Evolutionary conservation across 2,888 invertebrate species (phyloP).

Genomic region (Scaptodrosophila latifasciaeformis): DNA sequence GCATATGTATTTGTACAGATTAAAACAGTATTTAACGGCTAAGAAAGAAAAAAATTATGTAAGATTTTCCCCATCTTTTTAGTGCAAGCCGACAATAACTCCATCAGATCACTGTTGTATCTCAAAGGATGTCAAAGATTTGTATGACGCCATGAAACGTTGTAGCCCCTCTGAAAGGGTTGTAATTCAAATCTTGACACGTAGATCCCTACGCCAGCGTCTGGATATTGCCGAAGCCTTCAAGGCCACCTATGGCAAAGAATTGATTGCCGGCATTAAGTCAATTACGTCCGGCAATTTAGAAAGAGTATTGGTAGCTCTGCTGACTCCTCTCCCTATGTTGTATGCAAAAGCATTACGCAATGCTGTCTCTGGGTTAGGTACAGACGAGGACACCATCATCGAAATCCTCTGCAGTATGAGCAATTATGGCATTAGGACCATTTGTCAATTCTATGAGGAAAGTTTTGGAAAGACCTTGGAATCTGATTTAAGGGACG

Average conservation of each 20-base stretch:
- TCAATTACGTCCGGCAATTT: slow-evolving; percentile 92
- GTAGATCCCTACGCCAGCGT: slow-evolving; percentile 92
- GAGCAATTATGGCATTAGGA: slow-evolving; percentile 91
- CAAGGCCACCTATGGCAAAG: slow-evolving; percentile 94
- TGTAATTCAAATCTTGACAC: slow-evolving; percentile 91
- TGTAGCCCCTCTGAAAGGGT: slow-evolving; percentile 94
- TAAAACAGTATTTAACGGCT: no score
- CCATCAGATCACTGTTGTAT: slow-evolving; percentile 91
- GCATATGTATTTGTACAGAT: no score
- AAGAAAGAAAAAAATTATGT: no score
- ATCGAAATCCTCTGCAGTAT: slow-evolving; percentile 94
- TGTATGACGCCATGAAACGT: slow-evolving; percentile 94
- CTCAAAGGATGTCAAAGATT: slow-evolving; percentile 86
- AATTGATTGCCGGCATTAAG: slow-evolving; percentile 88
- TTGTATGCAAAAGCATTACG: slow-evolving; percentile 93
- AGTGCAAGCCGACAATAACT: slow-evolving; percentile 92
- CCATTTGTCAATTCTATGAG: slow-evolving; percentile 89
- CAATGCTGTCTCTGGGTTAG: slow-evolving; percentile 89
- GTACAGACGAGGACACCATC: slow-evolving; percentile 93
- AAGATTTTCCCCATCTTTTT: no score
- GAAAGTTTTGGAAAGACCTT: slow-evolving; percentile 87
- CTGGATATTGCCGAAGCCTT: slow-evolving; percentile 92
- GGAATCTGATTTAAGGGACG: slow-evolving; percentile 91
- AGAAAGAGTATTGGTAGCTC: slow-evolving; percentile 90
- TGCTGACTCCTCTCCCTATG: slow-evolving; percentile 92